These are phyloP conservation scores for Amphiprion clarkii DNA, from an alignment of 2,797 vertebrate species.

Conservation along the genomic window DNA sequence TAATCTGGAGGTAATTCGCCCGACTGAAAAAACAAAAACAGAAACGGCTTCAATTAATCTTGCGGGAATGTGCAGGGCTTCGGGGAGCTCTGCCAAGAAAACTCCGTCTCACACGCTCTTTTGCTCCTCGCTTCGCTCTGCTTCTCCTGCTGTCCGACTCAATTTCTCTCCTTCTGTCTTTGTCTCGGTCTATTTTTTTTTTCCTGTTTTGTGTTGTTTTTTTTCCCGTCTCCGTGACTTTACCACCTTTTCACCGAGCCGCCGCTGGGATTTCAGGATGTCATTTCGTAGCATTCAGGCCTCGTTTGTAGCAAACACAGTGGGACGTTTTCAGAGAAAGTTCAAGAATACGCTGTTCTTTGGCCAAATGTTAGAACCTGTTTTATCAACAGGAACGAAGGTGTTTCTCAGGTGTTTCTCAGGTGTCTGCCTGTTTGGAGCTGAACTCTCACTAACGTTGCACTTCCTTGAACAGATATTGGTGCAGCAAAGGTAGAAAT, in stretches of 20 bases:
- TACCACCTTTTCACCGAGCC: slow-evolving; percentile 11
- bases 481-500: no score
- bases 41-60: slow-evolving; percentile 71
- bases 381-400: slow-evolving; percentile 14
- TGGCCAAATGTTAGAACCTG: background rate
- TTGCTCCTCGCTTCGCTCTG: slow-evolving; percentile 33
- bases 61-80: slow-evolving; percentile 58
- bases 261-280: slow-evolving; percentile 1
- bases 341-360: background rate
- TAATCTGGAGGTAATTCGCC: slow-evolving; percentile 71
- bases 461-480: no score
- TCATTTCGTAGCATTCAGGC: background rate
- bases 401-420: slow-evolving; percentile 15
- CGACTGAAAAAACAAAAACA: slow-evolving; percentile 63
- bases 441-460: no score
- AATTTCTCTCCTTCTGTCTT: slow-evolving; percentile 25
- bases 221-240: background rate
- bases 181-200: background rate
- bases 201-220: no score
- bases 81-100: slow-evolving; percentile 56
- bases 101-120: slow-evolving; percentile 41
- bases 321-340: slow-evolving; percentile 2
- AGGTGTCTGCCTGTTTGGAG: background rate
- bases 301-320: background rate
- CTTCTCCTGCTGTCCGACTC: slow-evolving; percentile 49